A percentile compares a stretch with the other conserved stretches of the same genome.
phyloP scores from a whole-genome alignment of 2,888 invertebrate species.

The Orthonevra nobilis region DNA sequence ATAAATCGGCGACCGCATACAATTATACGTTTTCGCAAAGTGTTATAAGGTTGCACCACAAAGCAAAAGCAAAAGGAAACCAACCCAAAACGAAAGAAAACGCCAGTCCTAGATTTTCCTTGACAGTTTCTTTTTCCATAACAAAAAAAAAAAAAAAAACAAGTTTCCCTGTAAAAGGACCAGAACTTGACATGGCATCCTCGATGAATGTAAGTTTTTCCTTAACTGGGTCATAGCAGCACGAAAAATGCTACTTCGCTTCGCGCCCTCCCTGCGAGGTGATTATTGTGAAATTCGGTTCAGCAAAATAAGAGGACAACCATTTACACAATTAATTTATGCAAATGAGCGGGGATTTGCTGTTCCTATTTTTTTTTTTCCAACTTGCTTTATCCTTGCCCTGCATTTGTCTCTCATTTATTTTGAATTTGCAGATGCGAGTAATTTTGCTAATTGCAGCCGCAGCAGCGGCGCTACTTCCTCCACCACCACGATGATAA shows the following conservation, averaged over 20 bases:
- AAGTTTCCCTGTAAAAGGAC: too few relatives aligned
- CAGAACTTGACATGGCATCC: slow-evolving; percentile 59
- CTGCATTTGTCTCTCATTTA: slow-evolving; percentile 66
- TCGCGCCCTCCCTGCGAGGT: slow-evolving; percentile 15
- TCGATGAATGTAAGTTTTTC: slow-evolving; percentile 47
- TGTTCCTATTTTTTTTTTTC: slow-evolving; percentile 13
- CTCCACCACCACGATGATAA: neutral
- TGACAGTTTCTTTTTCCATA: slow-evolving; percentile 32
- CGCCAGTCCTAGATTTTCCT: slow-evolving; percentile 59
- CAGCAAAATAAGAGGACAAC: slow-evolving; percentile 57
- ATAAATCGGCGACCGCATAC: slow-evolving; percentile 66
- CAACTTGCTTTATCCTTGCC: slow-evolving; percentile 41
- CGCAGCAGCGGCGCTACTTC: neutral
- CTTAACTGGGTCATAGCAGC: slow-evolving; percentile 55
- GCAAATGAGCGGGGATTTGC: slow-evolving; percentile 61
- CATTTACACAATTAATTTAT: slow-evolving; percentile 70
- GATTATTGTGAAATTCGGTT: slow-evolving; percentile 66
- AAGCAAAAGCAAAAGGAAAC: neutral
- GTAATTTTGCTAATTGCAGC: slow-evolving; percentile 65
- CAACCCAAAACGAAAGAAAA: neutral
- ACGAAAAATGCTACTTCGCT: neutral
- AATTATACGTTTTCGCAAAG: slow-evolving; percentile 50
- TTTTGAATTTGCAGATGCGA: slow-evolving; percentile 59
- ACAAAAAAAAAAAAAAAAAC: slow-evolving; percentile 2
- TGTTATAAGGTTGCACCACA: slow-evolving; percentile 37